Conservation (phyloP, 1,140 invertebrate genomes). For the Rhopalosiphum maidis region DNA sequence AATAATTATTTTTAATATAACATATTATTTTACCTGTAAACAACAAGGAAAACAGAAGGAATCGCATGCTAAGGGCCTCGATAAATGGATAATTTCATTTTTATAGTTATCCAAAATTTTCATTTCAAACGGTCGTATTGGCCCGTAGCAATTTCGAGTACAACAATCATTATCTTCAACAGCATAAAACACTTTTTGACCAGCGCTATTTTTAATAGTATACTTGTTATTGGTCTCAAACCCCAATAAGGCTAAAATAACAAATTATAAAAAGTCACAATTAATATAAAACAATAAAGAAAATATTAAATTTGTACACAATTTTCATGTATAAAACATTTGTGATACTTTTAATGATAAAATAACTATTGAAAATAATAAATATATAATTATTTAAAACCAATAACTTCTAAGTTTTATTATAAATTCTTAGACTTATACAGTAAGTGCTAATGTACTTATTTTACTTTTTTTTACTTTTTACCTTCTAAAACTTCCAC, state of each 20-base stretch:
- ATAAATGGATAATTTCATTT: slow-evolving; percentile 76
- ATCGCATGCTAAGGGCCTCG: slow-evolving; percentile 78
- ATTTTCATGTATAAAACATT: no score
- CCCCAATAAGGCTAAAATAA: slow-evolving; percentile 74
- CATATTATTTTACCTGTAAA: slow-evolving; percentile 70
- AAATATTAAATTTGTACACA: no score
- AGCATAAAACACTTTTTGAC: slow-evolving; percentile 85
- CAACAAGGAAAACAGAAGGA: slow-evolving; percentile 85
- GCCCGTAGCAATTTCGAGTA: slow-evolving; percentile 79
- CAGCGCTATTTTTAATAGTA: slow-evolving; percentile 76
- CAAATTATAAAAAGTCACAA: neutral
- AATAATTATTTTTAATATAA: neutral
- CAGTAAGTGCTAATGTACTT: neutral
- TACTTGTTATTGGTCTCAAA: slow-evolving; percentile 93
- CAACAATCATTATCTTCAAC: slow-evolving; percentile 84
- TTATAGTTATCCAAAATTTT: slow-evolving; percentile 80
- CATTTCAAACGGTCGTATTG: slow-evolving; percentile 82
- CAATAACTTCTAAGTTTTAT: neutral
- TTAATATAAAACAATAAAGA: neutral
- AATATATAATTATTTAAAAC: neutral
- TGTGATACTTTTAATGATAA: no score
- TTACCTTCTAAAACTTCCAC: slow-evolving; percentile 82
- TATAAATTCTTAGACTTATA: neutral
- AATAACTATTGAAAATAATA: no score
- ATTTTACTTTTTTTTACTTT: no score